Evolutionary conservation across 2,888 invertebrate genomes (phyloP), one percentile per base, ranked within the genome.

Genomic region (Arrhopalites spinosus): DNA sequence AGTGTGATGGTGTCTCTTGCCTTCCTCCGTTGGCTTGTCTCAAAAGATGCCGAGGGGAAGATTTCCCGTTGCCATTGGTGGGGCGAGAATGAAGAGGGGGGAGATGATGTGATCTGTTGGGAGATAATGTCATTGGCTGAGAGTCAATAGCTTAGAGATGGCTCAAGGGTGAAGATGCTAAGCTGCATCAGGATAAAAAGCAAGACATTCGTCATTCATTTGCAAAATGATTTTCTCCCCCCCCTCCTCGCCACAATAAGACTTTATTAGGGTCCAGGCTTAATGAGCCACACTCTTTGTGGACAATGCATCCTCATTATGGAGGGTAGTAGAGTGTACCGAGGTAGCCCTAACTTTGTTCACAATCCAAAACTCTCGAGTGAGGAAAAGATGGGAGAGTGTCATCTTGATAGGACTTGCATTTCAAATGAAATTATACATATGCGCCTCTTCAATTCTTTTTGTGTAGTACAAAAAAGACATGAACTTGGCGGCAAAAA

Each of bases 101-200:
- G 36, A 36, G 36, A 36, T 36, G 36, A 11, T n/a, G 36, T 61
- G 71, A 71, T 71, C 59, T 71, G 71, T 13, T 17, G 71, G 36
- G 45, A 61, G 71, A 71, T 71, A 71, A 43, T 71, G 71, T 71
- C 71, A 71, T 61, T 59, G 71, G 61, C 30, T 71, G 59, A 53
- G 71, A 71, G 71, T 71, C 71, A 61, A 71, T 53, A 71, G 71
- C 71, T 71, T 71, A 71, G 45, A 45, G 53, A 61, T 29, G 56
- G 71, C 71, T 71, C 71, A 71, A 30, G 71, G 43, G 61, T 71
- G 71, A 71, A 56, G 59, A 56, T 71, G 59, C 25, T 71, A 71
- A 71, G 71, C 53, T 61, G 20, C 27, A 43, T 36, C 71, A 59
- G 53, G n/a, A n/a, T n/a, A n/a, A n/a, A n/a, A n/a, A n/a, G n/a